A percentile compares a stretch with the other conserved stretches of the same genome.
Conservation (phyloP, 2,888 invertebrate genomes). For the Tuberolachnus salignus region DNA sequence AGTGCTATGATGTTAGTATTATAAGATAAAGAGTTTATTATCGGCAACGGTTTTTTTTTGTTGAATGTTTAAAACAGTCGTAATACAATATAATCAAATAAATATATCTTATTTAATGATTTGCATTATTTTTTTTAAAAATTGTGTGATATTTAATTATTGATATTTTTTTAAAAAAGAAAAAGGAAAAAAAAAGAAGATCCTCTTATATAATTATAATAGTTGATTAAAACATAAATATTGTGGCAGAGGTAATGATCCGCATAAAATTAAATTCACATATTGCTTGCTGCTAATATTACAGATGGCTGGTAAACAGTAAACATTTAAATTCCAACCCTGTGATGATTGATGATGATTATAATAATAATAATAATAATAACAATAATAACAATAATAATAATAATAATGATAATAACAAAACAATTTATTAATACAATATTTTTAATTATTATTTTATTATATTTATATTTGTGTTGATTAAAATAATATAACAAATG, state of each 20-base stretch:
- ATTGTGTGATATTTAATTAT: no score
- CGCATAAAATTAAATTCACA: constrained; percentile 13
- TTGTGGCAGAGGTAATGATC: constrained; percentile 50
- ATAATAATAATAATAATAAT: constrained; percentile 33
- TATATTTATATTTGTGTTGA: constrained; percentile 44
- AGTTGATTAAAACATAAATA: no score
- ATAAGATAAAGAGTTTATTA: no score
- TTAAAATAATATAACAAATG: constrained; percentile 9
- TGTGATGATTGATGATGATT: constrained; percentile 32
- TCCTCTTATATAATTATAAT: no score
- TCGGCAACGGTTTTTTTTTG: no score
- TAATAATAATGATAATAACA: constrained; percentile 32
- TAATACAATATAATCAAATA: no score
- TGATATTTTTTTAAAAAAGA: no score
- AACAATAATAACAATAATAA: constrained; percentile 38
- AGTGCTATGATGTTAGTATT: no score
- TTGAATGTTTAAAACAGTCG: no score
- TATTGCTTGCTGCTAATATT: constrained; percentile 32
- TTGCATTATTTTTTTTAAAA: no score
- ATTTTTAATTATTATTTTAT: constrained; percentile 47
- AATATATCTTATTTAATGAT: no score
- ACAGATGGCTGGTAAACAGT: constrained; percentile 24
- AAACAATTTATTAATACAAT: constrained; percentile 20
- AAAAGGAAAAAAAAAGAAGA: constrained; percentile 2
- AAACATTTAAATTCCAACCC: constrained; percentile 25